Conservation (phyloP, 1,140 invertebrate genomes). For the Cotesia glomerata region DNA sequence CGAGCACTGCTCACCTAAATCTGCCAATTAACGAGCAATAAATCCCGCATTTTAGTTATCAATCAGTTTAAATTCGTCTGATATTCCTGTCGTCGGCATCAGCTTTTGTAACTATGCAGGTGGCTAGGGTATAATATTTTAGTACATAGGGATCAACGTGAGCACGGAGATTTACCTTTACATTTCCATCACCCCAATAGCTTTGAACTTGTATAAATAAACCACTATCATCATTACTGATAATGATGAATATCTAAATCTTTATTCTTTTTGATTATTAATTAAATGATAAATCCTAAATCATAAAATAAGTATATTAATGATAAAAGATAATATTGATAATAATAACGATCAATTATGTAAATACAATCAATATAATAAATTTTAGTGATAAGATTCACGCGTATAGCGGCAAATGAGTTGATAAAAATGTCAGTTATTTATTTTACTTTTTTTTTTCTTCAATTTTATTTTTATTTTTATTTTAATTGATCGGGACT, state of each 20-base stretch:
- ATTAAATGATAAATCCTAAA: no score
- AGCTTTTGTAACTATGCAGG: slow-evolving; percentile 13
- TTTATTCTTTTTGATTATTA: neutral
- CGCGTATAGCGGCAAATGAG: neutral
- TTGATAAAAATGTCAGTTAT: slow-evolving; percentile 10
- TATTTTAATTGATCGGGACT: slow-evolving; percentile 21
- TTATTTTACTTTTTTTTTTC: neutral
- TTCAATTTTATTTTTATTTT: neutral
- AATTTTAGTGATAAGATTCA: slow-evolving; percentile 6
- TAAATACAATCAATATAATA: no score
- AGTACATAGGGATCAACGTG: neutral
- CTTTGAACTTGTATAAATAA: neutral
- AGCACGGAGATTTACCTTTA: neutral
- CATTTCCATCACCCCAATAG: neutral
- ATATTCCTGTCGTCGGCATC: slow-evolving; percentile 13
- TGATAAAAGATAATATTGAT: no score
- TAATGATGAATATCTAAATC: neutral
- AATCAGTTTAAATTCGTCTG: slow-evolving; percentile 56
- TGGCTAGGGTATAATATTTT: neutral
- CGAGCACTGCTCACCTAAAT: slow-evolving; percentile 57
- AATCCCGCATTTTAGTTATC: slow-evolving; percentile 50
- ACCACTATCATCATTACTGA: neutral
- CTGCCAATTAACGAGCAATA: slow-evolving; percentile 59
- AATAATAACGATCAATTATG: no score
- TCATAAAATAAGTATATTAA: no score